Conservation (phyloP, 2,113 vertebrate species). For the Seriola dumerili region DNA sequence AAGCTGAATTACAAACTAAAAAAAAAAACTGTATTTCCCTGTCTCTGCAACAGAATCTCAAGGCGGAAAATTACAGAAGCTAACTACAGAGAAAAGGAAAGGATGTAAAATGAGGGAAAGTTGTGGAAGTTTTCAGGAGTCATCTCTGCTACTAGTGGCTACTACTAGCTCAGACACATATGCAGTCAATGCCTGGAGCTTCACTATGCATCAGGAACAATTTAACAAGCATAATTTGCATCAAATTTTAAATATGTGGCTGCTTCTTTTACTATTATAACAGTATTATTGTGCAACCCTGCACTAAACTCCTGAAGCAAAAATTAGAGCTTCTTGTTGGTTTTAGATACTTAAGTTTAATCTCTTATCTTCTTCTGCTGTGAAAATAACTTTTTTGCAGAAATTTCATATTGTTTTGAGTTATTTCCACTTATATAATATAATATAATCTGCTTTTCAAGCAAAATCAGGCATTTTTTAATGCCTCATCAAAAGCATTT, state of each 20-base stretch:
- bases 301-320: too few relatives aligned
- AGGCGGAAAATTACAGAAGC: neutral
- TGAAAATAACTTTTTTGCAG: too few relatives aligned
- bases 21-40: slow-evolving; percentile 42
- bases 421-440: neutral
- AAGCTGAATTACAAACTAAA: slow-evolving; percentile 29
- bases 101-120: slow-evolving; percentile 27
- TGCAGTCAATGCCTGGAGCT: neutral
- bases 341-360: neutral
- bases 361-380: neutral
- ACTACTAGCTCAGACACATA: neutral
- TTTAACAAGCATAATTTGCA: neutral
- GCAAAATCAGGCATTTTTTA: neutral
- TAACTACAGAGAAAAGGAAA: neutral
- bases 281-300: neutral
- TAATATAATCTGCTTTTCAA: neutral
- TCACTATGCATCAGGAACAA: neutral
- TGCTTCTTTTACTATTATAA: too few relatives aligned
- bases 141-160: neutral
- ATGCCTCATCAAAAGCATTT: too few relatives aligned
- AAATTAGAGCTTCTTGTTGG: neutral
- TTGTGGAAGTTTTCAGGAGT: neutral
- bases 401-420: neutral
- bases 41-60: slow-evolving; percentile 34
- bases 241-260: neutral